phyloP scores from a whole-genome alignment of 2,113 vertebrate species.

The Sander vitreus region DNA sequence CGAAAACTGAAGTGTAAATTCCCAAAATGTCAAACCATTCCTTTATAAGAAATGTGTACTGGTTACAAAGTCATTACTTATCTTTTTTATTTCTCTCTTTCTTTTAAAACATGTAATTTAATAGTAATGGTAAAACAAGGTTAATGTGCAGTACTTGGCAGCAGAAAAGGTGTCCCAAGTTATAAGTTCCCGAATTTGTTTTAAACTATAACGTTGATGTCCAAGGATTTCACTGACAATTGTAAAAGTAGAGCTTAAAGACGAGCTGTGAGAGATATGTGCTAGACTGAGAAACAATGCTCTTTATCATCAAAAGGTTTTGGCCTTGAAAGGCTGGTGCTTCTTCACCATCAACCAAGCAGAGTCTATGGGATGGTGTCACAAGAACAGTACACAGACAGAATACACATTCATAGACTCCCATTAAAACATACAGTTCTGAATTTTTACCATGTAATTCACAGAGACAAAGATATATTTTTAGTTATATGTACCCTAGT shows the following conservation, averaged over 20 bases:
- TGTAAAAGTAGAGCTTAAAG: not conserved
- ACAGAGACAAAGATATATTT: not conserved
- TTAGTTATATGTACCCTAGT: not conserved
- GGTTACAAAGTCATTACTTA: not conserved
- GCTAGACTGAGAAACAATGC: conserved; percentile 4
- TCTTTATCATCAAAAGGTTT: conserved; percentile 22
- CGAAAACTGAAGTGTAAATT: not conserved
- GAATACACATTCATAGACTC: not conserved
- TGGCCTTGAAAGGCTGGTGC: not conserved
- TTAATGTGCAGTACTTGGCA: no score
- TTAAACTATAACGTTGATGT: not conserved
- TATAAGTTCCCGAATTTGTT: not conserved
- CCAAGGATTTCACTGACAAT: not conserved
- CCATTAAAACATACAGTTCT: not conserved
- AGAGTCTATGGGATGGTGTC: not conserved
- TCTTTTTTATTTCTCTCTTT: not conserved
- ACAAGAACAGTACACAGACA: not conserved
- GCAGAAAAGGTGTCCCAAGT: not conserved
- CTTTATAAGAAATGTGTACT: not conserved
- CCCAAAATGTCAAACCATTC: not conserved
- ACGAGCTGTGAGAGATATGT: not conserved
- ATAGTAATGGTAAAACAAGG: no score
- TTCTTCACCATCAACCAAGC: not conserved
- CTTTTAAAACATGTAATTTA: no score
- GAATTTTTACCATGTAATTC: not conserved